phyloP scores from a whole-genome alignment of 2,113 vertebrate genomes.

The Nesoenas mayeri region DNA sequence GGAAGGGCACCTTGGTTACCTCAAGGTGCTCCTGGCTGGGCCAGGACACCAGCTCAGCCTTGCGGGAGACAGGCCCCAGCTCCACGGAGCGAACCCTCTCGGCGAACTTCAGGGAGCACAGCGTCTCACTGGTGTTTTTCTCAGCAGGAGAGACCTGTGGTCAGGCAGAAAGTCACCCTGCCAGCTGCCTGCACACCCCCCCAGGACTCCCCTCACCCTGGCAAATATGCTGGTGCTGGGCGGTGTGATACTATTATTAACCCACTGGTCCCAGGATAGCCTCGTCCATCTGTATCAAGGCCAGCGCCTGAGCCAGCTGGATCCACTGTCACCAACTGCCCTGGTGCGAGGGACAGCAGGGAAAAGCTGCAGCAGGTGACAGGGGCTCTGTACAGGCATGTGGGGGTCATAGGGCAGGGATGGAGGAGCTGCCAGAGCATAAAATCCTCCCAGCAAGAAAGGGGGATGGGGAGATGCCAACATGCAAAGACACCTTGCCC shows the following conservation, averaged over 20 bases:
- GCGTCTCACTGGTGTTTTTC: slow-evolving; percentile 86
- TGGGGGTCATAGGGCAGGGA: not conserved
- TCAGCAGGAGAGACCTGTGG: slow-evolving; percentile 86
- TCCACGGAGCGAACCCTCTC: slow-evolving; percentile 92
- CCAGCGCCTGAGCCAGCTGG: not conserved
- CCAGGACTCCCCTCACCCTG: rapidly evolving
- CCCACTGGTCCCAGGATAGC: not conserved
- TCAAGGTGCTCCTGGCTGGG: slow-evolving; percentile 89
- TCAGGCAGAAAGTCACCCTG: not conserved
- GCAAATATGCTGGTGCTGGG: not conserved
- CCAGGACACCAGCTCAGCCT: slow-evolving; percentile 81
- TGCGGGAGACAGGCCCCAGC: slow-evolving; percentile 78
- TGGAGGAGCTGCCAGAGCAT: not conserved
- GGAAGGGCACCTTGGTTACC: slow-evolving; percentile 63
- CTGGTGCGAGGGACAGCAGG: rapidly evolving
- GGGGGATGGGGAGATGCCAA: not conserved
- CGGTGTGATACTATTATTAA: not conserved
- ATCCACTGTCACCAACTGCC: not conserved
- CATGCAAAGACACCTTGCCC: rapidly evolving
- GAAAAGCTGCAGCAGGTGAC: slow-evolving; percentile 16
- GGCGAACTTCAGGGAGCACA: slow-evolving; percentile 94
- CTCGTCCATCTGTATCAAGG: rapidly evolving
- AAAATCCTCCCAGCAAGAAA: not conserved
- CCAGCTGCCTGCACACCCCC: not conserved
- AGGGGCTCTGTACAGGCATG: rapidly evolving